These are phyloP conservation scores for Philaethria dido DNA, from an alignment of 2,888 invertebrate genomes.

Conservation along the genomic window DNA sequence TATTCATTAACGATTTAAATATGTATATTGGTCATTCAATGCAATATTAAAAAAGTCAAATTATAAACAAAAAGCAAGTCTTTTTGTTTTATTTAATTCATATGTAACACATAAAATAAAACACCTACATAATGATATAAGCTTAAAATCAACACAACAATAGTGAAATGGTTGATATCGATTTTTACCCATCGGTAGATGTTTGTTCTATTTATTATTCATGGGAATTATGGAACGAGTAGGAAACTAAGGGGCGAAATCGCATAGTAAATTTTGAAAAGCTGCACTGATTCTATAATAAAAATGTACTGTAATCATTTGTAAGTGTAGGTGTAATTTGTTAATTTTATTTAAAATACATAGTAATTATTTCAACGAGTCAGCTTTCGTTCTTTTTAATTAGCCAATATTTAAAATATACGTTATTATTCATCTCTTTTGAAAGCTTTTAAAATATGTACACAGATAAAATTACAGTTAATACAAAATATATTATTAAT, in stretches of 20 bases:
- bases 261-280: conserved; percentile 1
- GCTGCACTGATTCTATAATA: neutral
- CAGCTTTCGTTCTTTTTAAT: neutral
- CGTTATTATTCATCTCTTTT: neutral
- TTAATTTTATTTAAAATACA: neutral
- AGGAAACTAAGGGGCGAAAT: conserved; percentile 20
- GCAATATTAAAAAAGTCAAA: too few relatives aligned
- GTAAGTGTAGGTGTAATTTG: neutral
- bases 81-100: too few relatives aligned
- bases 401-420: neutral
- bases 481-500: conserved; percentile 6
- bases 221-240: conserved; percentile 29
- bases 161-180: conserved; percentile 19
- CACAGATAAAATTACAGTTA: neutral
- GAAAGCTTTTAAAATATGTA: neutral
- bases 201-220: conserved; percentile 29
- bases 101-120: neutral
- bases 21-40: too few relatives aligned
- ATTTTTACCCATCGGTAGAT: conserved; percentile 25
- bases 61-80: too few relatives aligned
- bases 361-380: neutral
- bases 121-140: neutral
- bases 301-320: neutral
- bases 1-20: too few relatives aligned
- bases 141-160: conserved; percentile 14